Base-by-base conservation (phyloP, 92 coral and sea anemone genomes). In the Siderastrea radians region DNA sequence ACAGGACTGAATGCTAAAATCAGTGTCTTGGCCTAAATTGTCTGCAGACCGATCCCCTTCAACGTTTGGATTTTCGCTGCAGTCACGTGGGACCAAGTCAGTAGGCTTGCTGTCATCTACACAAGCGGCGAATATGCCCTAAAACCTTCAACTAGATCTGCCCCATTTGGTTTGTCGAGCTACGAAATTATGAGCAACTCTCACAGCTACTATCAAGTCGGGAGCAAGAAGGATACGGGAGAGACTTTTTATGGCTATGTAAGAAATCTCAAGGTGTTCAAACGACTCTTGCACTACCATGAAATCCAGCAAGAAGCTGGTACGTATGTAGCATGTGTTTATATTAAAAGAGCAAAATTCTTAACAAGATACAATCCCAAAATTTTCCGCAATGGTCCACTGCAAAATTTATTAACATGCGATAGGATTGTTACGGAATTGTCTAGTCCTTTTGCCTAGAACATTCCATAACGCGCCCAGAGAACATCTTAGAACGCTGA, bases 261-360 rank as follows among this genome's bases (percentile, higher is more conserved):
- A 12, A 86, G 90, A 67, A 72, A 86, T 49, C 73, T 86, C 8
- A 83, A 78, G 80, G 90, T 86, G 74, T 68, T 57, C 59, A 79
- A 83, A 68, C 68, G 74, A 71, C 57, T 45, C 17, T 57, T 86
- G 49, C n/a, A 26, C 15, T 3, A 3, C 79, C 50, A 38, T 17
- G 90, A 86, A 15, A 72, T 72, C 76, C 16, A 72, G 7, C 57
- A 72, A 15, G 57, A 72, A 16, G 76, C 76, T 0, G 76, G 76
- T 72, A 72, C 38, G 54, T 71, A 26, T 71, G 15, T 61, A 7
- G 5, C 0, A 1, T 63, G 7, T 7, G 0, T 15, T 63, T 63
- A 19, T 15, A 2, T 5, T 2, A 13, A 13, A 7, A 13, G 7
- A 19, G n/a, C 7, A 5, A 62, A 12, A n/a, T 63, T 15, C 67